A percentile compares a stretch with the other conserved stretches of the same genome.
These are phyloP conservation scores for Catocala nupta DNA, from an alignment of 2,888 invertebrate species.

Conservation along the genomic window DNA sequence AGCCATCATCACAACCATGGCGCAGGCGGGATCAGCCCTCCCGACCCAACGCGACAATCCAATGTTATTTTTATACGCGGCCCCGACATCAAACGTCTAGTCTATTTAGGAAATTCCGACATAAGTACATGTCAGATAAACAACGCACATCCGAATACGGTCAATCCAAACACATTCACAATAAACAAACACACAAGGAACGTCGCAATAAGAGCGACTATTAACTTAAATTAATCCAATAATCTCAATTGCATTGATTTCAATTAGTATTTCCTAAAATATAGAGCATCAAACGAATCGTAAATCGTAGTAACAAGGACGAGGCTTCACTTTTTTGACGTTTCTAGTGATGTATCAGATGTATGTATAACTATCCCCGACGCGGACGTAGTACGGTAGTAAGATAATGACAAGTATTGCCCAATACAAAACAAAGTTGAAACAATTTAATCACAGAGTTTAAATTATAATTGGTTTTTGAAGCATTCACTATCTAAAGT, in stretches of 20 bases:
- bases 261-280: slow-evolving; percentile 61
- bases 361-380: not conserved
- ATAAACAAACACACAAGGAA: slow-evolving; percentile 34
- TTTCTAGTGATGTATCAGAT: not conserved
- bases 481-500: too few species aligned
- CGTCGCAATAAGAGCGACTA: slow-evolving; percentile 32
- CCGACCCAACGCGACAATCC: slow-evolving; percentile 73
- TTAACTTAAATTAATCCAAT: slow-evolving; percentile 48
- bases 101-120: slow-evolving; percentile 83
- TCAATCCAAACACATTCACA: slow-evolving; percentile 53
- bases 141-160: slow-evolving; percentile 74
- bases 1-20: slow-evolving; percentile 67
- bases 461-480: too few species aligned
- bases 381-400: not conserved
- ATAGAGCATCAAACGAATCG: slow-evolving; percentile 48
- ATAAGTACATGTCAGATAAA: slow-evolving; percentile 78
- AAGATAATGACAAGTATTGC: not conserved
- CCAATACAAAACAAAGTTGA: too few species aligned
- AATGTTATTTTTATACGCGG: slow-evolving; percentile 85
- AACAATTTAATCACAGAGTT: too few species aligned
- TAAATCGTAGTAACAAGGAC: slow-evolving; percentile 15
- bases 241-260: slow-evolving; percentile 58
- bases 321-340: slow-evolving; percentile 47
- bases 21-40: slow-evolving; percentile 69
- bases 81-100: slow-evolving; percentile 83